Conservation (phyloP, 1,140 invertebrate genomes). For the Calycopis cecrops region DNA sequence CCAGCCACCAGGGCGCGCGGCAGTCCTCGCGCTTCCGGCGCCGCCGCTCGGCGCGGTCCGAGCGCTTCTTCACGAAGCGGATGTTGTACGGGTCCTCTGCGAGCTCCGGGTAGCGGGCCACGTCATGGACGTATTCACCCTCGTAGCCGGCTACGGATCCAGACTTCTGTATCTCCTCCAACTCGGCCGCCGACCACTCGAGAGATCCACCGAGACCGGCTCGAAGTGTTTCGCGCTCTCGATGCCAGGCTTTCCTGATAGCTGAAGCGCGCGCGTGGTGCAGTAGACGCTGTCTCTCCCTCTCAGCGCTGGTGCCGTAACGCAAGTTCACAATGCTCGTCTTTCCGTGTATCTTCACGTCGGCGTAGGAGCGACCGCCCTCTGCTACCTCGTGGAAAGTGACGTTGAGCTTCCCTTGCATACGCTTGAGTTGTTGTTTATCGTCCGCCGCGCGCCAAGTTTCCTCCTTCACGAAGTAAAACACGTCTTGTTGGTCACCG, state of each 20-base stretch:
- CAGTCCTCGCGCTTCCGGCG: conserved; percentile 76
- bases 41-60: conserved; percentile 78
- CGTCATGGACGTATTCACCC: conserved; percentile 93
- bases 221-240: conserved; percentile 89
- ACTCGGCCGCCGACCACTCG: conserved; percentile 86
- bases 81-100: conserved; percentile 97
- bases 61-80: conserved; percentile 88
- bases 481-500: conserved; percentile 91
- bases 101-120: conserved; percentile 91
- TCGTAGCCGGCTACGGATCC: conserved; percentile 90
- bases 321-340: conserved; percentile 89
- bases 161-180: conserved; percentile 90
- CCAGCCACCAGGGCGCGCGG: conserved; percentile 62
- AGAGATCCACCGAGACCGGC: conserved; percentile 83
- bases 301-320: conserved; percentile 92
- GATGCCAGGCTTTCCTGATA: conserved; percentile 92
- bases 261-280: conserved; percentile 92
- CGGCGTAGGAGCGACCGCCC: conserved; percentile 82
- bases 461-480: conserved; percentile 96
- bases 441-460: conserved; percentile 92
- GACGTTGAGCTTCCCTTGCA: conserved; percentile 94
- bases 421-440: conserved; percentile 88
- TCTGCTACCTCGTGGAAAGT: conserved; percentile 92
- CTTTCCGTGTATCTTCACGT: conserved; percentile 90
- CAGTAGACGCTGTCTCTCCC: conserved; percentile 90